These are phyloP conservation scores for Lymantria dispar DNA, from an alignment of 2,888 invertebrate species.

Conservation along the genomic window DNA sequence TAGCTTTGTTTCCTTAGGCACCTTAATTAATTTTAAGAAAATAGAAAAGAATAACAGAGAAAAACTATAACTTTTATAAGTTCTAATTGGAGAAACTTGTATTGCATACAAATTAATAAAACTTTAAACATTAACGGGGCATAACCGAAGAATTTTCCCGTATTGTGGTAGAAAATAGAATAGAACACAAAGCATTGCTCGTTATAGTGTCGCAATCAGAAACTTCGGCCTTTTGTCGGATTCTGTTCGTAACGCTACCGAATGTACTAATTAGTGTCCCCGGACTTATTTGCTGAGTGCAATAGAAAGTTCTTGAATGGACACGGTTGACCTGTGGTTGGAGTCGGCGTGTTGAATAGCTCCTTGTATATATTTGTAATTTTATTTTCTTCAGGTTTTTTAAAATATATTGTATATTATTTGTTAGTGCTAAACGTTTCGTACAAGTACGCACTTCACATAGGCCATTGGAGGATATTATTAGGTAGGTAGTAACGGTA, in stretches of 20 bases:
- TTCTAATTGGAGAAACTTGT: constrained; percentile 29
- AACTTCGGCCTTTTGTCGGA: constrained; percentile 63
- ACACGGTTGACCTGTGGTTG: constrained; percentile 50
- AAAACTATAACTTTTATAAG: constrained; percentile 21
- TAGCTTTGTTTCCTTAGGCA: constrained; percentile 34
- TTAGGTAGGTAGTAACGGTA: no score
- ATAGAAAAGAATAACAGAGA: constrained; percentile 11
- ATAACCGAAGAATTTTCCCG: constrained; percentile 14
- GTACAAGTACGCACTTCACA: no score
- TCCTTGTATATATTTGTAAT: constrained; percentile 39
- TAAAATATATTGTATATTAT: neutral
- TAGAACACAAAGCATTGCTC: constrained; percentile 45
- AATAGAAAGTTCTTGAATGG: constrained; percentile 59
- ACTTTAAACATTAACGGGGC: constrained; percentile 24
- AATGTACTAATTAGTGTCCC: constrained; percentile 74
- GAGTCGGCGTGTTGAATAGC: constrained; percentile 41
- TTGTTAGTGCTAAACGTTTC: no score
- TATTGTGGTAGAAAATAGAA: constrained; percentile 16
- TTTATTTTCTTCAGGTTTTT: constrained; percentile 31
- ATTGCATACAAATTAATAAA: constrained; percentile 33
- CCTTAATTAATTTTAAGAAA: constrained; percentile 10
- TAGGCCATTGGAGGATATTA: no score
- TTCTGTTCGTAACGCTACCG: constrained; percentile 45
- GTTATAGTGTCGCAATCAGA: constrained; percentile 58
- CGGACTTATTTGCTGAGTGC: constrained; percentile 58